These are phyloP conservation scores for Melanaphis sacchari DNA, from an alignment of 1,140 invertebrate genomes.

Conservation along the genomic window DNA sequence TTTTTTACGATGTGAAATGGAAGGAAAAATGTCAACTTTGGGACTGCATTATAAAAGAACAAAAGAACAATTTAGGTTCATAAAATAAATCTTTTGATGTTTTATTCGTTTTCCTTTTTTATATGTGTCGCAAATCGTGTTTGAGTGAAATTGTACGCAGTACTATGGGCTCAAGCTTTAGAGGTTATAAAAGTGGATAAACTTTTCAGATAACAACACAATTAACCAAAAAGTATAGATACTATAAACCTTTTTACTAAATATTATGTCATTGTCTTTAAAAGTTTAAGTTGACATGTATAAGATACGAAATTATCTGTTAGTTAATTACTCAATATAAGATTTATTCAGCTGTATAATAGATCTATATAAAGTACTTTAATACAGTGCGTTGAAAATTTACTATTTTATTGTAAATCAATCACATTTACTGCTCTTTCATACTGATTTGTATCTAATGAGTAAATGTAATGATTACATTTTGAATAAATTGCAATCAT, in stretches of 20 bases:
- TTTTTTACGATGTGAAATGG: slow-evolving; percentile 27
- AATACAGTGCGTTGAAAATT: not conserved
- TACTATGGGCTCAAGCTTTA: not conserved
- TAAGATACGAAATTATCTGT: not conserved
- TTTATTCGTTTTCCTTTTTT: slow-evolving; percentile 7
- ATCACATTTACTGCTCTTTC: not conserved
- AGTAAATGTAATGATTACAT: not conserved
- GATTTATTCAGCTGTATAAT: not conserved
- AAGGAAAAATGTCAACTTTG: not conserved
- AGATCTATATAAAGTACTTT: not conserved
- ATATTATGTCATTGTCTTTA: not conserved
- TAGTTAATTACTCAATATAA: not conserved
- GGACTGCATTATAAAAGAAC: not conserved
- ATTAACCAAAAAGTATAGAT: not conserved
- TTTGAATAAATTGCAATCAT: not conserved
- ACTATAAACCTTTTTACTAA: not conserved
- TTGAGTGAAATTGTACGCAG: not conserved
- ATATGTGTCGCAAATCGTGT: not conserved
- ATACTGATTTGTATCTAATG: not conserved
- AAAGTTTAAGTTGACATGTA: not conserved
- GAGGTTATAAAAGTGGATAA: slow-evolving; percentile 22
- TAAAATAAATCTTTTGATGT: slow-evolving; percentile 49
- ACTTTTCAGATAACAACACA: not conserved
- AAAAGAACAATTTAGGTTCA: slow-evolving; percentile 40
- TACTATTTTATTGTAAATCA: not conserved